Evolutionary conservation across 35 echinoderm and acorn worm species (phyloP), one percentile per base, ranked within the genome.

Genomic region (Acanthaster planci): DNA sequence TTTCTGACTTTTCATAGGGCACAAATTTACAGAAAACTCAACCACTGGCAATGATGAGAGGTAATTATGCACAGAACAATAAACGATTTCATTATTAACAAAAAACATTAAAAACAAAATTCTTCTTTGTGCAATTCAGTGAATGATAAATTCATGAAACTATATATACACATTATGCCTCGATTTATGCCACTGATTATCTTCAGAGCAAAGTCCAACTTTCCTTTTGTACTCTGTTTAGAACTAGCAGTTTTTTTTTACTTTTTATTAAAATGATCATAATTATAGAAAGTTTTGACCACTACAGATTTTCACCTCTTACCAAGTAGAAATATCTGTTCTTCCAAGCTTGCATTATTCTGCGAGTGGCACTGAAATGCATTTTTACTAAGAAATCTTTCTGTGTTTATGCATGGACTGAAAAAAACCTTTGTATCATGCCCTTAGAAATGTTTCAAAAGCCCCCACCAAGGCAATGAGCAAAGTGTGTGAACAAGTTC

Each of bases 401-500:
- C 26, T 14, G 26, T 31, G 34, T 21, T 26, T 72, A 2, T 72
- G 64, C 22, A 59, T 31, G 34, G 14, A 31, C 10, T 72, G 34
- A 72, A 72, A 72, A 0, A 26, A 72, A 34, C 0, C 14, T 7
- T 14, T 29, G 8, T 14, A 72, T 14, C 26, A 35, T 26, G 23
- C 64, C 14, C 34, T 19, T 72, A 72, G 64, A 72, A 21, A 21
- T 6, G 23, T 72, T 10, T 27, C 26, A 34, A 26, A 36, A 26
- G 34, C 64, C 8, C 29, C 64, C 14, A 29, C 64, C 18, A 72
- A 72, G 64, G 34, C 64, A n/a, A 72, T 72, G 64, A 72, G 64
- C 64, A 72, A 34, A 31, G 64, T 72, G 10, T 72, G 64, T 34
- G 26, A 72, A 72, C 64, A 72, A 72, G 64, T 72, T 15, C 29